These are phyloP conservation scores for Hippocampus guttulatus DNA, from an alignment of 2,113 vertebrate species.

Conservation along the genomic window DNA sequence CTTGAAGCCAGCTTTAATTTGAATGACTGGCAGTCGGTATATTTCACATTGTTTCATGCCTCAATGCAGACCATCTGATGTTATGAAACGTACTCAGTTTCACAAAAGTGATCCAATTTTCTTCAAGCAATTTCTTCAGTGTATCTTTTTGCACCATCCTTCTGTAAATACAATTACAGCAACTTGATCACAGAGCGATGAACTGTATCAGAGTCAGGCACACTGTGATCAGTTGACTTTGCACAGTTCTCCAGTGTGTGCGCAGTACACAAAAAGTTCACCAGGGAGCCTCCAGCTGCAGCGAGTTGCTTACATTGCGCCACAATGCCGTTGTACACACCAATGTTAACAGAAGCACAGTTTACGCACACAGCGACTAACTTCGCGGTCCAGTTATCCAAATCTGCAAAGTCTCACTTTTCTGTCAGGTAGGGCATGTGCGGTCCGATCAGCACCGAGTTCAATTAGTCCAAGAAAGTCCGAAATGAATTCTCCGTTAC, in stretches of 20 bases:
- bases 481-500: no score
- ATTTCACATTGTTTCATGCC: not conserved
- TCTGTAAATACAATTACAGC: not conserved
- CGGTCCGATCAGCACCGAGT: not conserved
- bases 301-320: not conserved
- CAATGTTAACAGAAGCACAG: not conserved
- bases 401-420: not conserved
- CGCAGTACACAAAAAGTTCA: not conserved
- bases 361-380: not conserved
- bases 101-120: not conserved
- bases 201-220: not conserved
- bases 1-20: not conserved
- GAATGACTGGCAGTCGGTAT: conserved; percentile 2
- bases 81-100: conserved; percentile 6
- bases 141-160: not conserved
- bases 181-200: not conserved
- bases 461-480: not conserved
- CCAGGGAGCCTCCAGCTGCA: no score
- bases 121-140: not conserved
- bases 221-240: not conserved
- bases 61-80: conserved; percentile 1
- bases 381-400: not conserved
- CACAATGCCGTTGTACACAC: not conserved
- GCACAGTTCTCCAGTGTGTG: not conserved
- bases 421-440: not conserved